Percentiles rank a stretch among this genome's conserved stretches.
These are phyloP conservation scores for Adelosebastes latens DNA, from an alignment of 2,797 vertebrate species.

Conservation along the genomic window DNA sequence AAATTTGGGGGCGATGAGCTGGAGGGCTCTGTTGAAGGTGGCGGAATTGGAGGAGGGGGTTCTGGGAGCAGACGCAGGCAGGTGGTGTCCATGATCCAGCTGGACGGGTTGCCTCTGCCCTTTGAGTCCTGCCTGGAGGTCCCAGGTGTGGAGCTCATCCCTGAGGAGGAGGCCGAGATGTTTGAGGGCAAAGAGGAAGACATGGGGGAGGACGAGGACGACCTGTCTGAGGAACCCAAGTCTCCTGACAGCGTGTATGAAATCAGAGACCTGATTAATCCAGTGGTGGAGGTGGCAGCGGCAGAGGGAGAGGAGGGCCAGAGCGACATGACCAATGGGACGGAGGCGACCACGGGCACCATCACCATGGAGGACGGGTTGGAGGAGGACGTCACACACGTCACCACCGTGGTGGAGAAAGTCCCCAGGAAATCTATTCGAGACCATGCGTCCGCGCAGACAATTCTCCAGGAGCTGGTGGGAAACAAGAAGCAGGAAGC, in stretches of 20 bases:
- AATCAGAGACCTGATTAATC: constrained; percentile 85
- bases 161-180: constrained; percentile 65
- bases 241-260: constrained; percentile 80
- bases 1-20: constrained; percentile 73
- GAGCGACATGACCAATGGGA: constrained; percentile 61
- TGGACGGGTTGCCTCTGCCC: constrained; percentile 78
- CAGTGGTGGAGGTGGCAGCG: constrained; percentile 69
- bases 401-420: constrained; percentile 56
- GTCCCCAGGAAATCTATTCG: constrained; percentile 39
- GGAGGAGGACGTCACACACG: constrained; percentile 55
- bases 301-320: constrained; percentile 23
- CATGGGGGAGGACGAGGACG: constrained; percentile 1
- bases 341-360: constrained; percentile 38
- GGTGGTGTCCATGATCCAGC: constrained; percentile 94
- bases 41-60: neutral
- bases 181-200: neutral
- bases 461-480: constrained; percentile 50
- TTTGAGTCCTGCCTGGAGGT: constrained; percentile 84
- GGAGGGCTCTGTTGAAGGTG: neutral
- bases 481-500: constrained; percentile 40
- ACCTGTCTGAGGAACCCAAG: constrained; percentile 11
- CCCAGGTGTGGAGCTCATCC: constrained; percentile 83
- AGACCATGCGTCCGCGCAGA: constrained; percentile 42
- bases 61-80: constrained; percentile 85
- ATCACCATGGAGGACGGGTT: constrained; percentile 62